Evolutionary conservation across 2,888 invertebrate genomes (phyloP).

Genomic region (Drosophila mulleri): DNA sequence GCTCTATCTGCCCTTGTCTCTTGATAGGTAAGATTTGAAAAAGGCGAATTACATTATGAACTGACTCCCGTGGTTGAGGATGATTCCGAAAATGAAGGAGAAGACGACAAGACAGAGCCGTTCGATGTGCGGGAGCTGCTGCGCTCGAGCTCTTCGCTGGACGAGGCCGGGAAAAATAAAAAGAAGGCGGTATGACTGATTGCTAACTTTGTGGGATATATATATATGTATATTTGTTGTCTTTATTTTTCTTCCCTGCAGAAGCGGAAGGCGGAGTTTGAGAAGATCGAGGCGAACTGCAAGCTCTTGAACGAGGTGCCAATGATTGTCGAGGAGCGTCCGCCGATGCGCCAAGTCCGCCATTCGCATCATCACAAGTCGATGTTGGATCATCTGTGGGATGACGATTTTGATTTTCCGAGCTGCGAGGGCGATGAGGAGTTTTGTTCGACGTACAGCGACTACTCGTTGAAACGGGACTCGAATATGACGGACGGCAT

Average conservation of each 20-base stretch:
- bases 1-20: neutral
- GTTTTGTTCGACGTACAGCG: neutral
- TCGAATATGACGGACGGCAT: too few relatives aligned
- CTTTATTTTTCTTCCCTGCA: neutral
- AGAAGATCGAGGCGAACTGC: slow-evolving; percentile 32
- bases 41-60: slow-evolving; percentile 25
- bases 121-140: slow-evolving; percentile 47
- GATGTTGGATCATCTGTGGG: fast-evolving
- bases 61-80: neutral
- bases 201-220: too few relatives aligned
- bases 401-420: neutral
- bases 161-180: slow-evolving; percentile 14
- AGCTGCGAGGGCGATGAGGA: slow-evolving; percentile 18
- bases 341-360: neutral
- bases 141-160: slow-evolving; percentile 46
- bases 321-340: neutral
- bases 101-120: slow-evolving; percentile 20
- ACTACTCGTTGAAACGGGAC: neutral
- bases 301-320: slow-evolving; percentile 6
- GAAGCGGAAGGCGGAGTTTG: slow-evolving; percentile 50
- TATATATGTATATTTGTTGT: too few relatives aligned
- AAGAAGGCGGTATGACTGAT: slow-evolving; percentile 31
- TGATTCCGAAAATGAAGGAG: slow-evolving; percentile 6
- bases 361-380: neutral
- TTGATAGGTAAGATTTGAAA: slow-evolving; percentile 4